Percentiles rank a stretch among this genome's conserved stretches.
Conservation (phyloP, 1,140 invertebrate genomes). For the Aphaenogaster floridana region DNA sequence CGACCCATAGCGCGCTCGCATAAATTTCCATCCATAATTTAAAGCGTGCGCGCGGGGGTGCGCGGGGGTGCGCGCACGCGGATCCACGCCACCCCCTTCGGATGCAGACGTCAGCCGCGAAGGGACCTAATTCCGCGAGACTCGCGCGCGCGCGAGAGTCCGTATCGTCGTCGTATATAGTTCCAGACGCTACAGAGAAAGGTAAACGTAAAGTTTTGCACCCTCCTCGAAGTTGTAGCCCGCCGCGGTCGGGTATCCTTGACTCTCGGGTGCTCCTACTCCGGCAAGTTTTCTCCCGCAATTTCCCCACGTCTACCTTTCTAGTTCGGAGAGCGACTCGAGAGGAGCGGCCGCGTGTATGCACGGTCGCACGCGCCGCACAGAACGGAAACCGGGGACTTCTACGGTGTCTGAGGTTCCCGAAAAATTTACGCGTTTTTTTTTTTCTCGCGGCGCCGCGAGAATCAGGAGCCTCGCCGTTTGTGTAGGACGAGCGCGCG, state of each 20-base stretch:
- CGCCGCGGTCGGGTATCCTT: conserved; percentile 51
- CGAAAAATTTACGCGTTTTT: not conserved
- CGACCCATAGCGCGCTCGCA: conserved; percentile 40
- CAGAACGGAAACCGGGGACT: not conserved
- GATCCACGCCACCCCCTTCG: not conserved
- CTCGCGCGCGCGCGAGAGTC: conserved; percentile 14
- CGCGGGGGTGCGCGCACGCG: not conserved
- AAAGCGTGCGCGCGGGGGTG: conserved; percentile 10
- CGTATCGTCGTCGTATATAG: not conserved
- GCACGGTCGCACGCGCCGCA: not conserved
- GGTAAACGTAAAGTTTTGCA: conserved; percentile 54
- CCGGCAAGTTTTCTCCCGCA: conserved; percentile 43
- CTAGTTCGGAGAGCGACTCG: not conserved
- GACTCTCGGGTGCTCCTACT: conserved; percentile 49
- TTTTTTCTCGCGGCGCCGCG: not conserved
- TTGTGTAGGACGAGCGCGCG: not conserved
- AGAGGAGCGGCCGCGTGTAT: not conserved
- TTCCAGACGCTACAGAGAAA: conserved; percentile 39
- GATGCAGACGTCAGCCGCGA: conserved; percentile 36
- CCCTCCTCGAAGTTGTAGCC: conserved; percentile 35
- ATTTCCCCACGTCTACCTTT: conserved; percentile 31
- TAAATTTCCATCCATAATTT: conserved; percentile 57
- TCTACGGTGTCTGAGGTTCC: not conserved
- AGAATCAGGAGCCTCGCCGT: not conserved
- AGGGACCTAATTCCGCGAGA: conserved; percentile 47